Conservation (phyloP, 2,797 vertebrate species). For the Phataginus tetradactyla region DNA sequence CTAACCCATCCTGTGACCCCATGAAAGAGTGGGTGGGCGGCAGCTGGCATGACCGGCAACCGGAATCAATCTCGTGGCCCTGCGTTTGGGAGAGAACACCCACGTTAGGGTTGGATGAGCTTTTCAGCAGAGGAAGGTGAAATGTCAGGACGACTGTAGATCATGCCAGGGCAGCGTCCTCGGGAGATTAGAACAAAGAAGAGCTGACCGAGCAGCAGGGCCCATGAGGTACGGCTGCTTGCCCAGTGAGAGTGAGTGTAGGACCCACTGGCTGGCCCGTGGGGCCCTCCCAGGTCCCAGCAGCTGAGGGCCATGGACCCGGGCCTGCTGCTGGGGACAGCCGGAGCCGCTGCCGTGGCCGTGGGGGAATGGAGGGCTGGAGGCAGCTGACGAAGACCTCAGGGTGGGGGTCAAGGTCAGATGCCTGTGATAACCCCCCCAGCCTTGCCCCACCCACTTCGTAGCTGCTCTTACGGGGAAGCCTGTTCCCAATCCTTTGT, state of each 20-base stretch:
- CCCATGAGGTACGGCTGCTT: not conserved
- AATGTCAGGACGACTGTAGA: slow-evolving; percentile 61
- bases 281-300: not conserved
- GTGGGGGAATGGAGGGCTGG: rapidly evolving
- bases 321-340: rapidly evolving
- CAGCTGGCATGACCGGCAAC: not conserved
- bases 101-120: not conserved
- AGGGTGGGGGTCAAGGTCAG: no score
- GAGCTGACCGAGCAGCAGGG: slow-evolving; percentile 19
- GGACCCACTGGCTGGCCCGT: not conserved
- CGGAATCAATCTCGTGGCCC: not conserved
- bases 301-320: not conserved
- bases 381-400: not conserved
- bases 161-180: not conserved
- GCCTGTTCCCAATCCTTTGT: not conserved
- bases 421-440: not conserved
- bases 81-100: not conserved
- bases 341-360: not conserved
- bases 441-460: not conserved
- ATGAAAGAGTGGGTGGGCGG: not conserved
- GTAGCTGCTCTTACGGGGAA: rapidly evolving
- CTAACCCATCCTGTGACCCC: not conserved
- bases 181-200: slow-evolving; percentile 39
- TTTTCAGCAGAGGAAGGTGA: slow-evolving; percentile 66
- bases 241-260: not conserved